These are phyloP conservation scores for Alouatta palliata DNA, from an alignment of 2,113 vertebrate genomes.

Conservation along the genomic window DNA sequence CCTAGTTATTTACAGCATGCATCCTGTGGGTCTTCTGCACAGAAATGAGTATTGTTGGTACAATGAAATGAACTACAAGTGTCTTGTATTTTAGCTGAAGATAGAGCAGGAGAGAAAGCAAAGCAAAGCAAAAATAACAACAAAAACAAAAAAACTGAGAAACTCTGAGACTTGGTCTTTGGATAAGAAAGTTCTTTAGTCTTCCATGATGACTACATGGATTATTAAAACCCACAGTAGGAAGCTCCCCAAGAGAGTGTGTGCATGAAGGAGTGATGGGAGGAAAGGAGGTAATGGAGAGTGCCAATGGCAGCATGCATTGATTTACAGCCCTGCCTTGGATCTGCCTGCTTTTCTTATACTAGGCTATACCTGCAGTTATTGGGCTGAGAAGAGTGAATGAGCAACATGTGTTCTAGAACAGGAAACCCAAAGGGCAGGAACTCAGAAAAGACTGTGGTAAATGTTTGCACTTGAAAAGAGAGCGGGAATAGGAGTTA, in stretches of 20 bases:
- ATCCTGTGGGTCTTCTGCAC: not conserved
- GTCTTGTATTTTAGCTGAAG: not conserved
- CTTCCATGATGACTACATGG: not conserved
- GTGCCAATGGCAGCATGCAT: not conserved
- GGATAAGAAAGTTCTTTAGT: not conserved
- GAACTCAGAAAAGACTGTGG: not conserved
- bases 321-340: not conserved
- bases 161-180: not conserved
- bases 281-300: not conserved
- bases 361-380: no score
- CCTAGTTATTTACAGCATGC: fast-evolving
- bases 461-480: not conserved
- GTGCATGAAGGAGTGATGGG: not conserved
- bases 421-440: not conserved
- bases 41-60: not conserved
- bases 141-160: not conserved
- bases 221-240: not conserved
- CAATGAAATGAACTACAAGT: not conserved
- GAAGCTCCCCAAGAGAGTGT: not conserved
- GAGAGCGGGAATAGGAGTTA: not conserved
- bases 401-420: not conserved
- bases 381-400: not conserved
- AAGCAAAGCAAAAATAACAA: not conserved
- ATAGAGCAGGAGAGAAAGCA: not conserved
- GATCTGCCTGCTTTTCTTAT: not conserved